Percentiles rank a stretch among this genome's conserved stretches.
These are phyloP conservation scores for Agriopis marginaria DNA, from an alignment of 2,888 invertebrate species.

Conservation along the genomic window DNA sequence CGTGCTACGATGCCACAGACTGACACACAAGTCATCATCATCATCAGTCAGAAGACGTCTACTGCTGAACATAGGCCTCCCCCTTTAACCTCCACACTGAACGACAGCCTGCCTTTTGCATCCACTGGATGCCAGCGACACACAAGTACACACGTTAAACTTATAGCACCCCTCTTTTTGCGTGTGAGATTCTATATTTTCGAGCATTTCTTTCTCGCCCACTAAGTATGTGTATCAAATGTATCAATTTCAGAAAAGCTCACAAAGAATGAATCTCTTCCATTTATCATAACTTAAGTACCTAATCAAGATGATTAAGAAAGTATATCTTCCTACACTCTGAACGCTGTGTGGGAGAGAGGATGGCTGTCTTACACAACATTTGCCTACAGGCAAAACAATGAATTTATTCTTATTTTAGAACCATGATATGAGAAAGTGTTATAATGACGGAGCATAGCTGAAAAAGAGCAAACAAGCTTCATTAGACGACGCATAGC, in stretches of 20 bases:
- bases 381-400: conserved; percentile 31
- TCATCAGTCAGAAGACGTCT: too few species aligned
- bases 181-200: not conserved
- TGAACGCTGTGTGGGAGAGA: conserved; percentile 31
- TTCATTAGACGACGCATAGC: not conserved
- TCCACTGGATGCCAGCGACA: too few species aligned
- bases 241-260: conserved; percentile 4
- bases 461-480: conserved; percentile 1
- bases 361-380: conserved; percentile 40
- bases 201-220: not conserved
- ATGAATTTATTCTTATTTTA: conserved; percentile 36
- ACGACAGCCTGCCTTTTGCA: too few species aligned
- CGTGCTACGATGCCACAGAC: too few species aligned
- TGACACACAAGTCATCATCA: too few species aligned
- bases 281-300: conserved; percentile 30
- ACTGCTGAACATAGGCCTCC: too few species aligned
- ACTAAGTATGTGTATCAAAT: not conserved
- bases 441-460: not conserved
- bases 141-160: too few species aligned
- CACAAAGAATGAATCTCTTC: conserved; percentile 14
- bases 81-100: too few species aligned
- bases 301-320: conserved; percentile 35
- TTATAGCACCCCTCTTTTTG: too few species aligned
- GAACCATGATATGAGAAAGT: conserved; percentile 28
- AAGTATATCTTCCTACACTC: conserved; percentile 43